These are phyloP conservation scores for Melinaea marsaeus DNA, from an alignment of 2,888 invertebrate species.

Conservation along the genomic window DNA sequence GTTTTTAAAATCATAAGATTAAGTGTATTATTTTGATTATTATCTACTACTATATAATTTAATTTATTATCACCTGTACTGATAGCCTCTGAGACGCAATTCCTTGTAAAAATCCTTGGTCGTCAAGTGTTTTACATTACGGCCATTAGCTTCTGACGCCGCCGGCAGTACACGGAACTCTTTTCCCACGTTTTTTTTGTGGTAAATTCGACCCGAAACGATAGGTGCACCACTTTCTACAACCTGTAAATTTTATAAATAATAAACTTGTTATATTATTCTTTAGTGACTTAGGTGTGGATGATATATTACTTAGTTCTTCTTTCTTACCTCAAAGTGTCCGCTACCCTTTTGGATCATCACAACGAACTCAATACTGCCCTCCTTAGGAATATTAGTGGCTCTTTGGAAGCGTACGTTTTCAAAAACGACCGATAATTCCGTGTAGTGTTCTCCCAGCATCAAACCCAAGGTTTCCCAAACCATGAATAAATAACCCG, in stretches of 20 bases:
- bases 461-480: constrained; percentile 89
- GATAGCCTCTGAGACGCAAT: constrained; percentile 83
- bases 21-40: constrained; percentile 31
- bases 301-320: too few relatives aligned
- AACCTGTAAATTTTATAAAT: constrained; percentile 56
- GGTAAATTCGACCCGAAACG: constrained; percentile 82
- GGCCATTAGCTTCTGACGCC: constrained; percentile 54
- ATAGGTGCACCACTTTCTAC: constrained; percentile 83
- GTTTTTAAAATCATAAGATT: background rate
- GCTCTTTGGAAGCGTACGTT: constrained; percentile 90
- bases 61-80: constrained; percentile 68
- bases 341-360: constrained; percentile 85
- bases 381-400: constrained; percentile 85
- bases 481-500: constrained; percentile 86
- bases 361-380: constrained; percentile 79
- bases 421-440: constrained; percentile 89
- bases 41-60: background rate
- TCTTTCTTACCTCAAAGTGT: constrained; percentile 77
- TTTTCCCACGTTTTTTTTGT: constrained; percentile 76
- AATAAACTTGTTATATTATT: too few relatives aligned
- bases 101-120: constrained; percentile 84
- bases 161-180: constrained; percentile 71
- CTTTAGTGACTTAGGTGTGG: too few relatives aligned
- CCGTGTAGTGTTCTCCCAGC: constrained; percentile 81
- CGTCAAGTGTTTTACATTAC: constrained; percentile 72